phyloP scores from a whole-genome alignment of 2,888 invertebrate species.

The Autographa gamma region DNA sequence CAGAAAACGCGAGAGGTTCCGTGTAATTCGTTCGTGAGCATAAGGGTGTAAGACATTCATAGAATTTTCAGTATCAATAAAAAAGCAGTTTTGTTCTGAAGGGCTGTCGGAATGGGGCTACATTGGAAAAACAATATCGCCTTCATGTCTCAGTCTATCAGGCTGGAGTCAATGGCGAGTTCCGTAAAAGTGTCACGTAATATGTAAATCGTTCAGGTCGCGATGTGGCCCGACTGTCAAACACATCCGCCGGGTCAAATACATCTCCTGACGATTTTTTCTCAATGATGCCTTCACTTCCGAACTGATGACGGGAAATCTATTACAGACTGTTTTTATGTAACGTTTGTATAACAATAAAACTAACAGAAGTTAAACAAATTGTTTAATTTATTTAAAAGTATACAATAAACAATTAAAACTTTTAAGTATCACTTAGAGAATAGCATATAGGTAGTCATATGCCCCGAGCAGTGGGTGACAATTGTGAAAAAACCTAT shows the following conservation, averaged over 20 bases:
- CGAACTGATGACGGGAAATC: slow-evolving; percentile 70
- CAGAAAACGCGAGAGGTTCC: slow-evolving; percentile 54
- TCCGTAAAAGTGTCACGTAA: slow-evolving; percentile 87
- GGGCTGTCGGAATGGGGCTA: slow-evolving; percentile 72
- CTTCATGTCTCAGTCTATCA: slow-evolving; percentile 86
- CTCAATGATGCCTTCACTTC: slow-evolving; percentile 80
- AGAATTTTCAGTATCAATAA: slow-evolving; percentile 81
- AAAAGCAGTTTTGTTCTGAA: slow-evolving; percentile 78
- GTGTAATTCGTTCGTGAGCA: slow-evolving; percentile 62
- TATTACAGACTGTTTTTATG: slow-evolving; percentile 58
- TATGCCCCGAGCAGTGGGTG: too few species aligned
- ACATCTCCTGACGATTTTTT: slow-evolving; percentile 81
- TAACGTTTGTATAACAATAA: background rate
- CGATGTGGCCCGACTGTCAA: slow-evolving; percentile 87
- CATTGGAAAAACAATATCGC: slow-evolving; percentile 85
- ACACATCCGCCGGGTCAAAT: slow-evolving; percentile 78
- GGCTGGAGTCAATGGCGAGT: slow-evolving; percentile 83
- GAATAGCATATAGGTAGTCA: too few species aligned
- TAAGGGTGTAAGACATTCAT: slow-evolving; percentile 67
- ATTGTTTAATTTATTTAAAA: too few species aligned
- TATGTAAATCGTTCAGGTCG: slow-evolving; percentile 88
- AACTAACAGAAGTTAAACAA: background rate
- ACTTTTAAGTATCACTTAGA: too few species aligned
- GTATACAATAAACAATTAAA: too few species aligned
- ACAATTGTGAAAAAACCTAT: too few species aligned